Evolutionary conservation across 2,113 vertebrate species (phyloP).

Genomic region (Malurus elegans): DNA sequence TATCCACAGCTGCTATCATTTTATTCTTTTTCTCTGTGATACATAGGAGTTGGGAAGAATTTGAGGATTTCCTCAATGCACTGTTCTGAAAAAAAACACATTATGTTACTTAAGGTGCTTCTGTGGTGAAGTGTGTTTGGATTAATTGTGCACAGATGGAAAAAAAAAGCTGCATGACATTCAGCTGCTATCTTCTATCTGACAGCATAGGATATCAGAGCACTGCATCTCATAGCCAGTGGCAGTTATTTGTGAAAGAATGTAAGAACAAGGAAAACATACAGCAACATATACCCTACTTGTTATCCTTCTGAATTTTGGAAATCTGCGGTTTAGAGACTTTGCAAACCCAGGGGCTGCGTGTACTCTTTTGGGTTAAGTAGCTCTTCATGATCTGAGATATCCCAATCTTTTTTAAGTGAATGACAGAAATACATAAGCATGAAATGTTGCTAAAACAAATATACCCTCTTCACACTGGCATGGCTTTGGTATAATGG

Average conservation of each 20-base stretch:
- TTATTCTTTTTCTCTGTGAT: neutral
- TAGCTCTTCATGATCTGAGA: neutral
- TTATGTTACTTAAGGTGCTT: neutral
- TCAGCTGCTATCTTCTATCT: neutral
- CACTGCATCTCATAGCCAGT: neutral
- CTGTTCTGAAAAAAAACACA: neutral
- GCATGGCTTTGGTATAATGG: neutral
- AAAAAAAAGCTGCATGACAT: neutral
- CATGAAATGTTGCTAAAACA: neutral
- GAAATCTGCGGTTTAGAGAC: neutral
- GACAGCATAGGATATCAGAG: neutral
- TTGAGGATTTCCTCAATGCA: neutral
- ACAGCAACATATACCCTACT: neutral
- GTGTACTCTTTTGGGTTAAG: neutral
- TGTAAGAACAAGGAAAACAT: neutral
- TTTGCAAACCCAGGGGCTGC: neutral
- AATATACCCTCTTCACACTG: neutral
- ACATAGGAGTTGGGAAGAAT: neutral
- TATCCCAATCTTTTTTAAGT: neutral
- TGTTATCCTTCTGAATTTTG: neutral
- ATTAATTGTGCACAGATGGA: neutral
- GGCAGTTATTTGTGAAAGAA: slow-evolving; percentile 11
- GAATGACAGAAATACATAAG: neutral
- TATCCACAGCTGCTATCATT: neutral
- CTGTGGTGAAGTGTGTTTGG: neutral